These are phyloP conservation scores for Dolichallabes microphthalmus DNA, from an alignment of 2,113 vertebrate species.

Conservation along the genomic window DNA sequence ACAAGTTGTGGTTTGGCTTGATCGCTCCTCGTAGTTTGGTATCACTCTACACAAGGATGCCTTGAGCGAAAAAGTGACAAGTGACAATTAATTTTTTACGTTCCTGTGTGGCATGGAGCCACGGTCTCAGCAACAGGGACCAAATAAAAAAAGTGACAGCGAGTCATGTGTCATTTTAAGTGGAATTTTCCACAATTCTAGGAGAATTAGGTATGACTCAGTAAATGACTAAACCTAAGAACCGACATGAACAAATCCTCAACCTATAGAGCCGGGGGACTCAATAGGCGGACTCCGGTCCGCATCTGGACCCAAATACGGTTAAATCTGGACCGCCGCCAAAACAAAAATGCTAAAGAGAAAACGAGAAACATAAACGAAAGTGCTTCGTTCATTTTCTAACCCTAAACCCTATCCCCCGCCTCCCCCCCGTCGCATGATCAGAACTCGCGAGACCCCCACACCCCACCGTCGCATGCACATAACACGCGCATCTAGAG, in stretches of 20 bases:
- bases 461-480: too few species aligned
- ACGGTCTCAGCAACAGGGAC: not conserved
- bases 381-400: too few species aligned
- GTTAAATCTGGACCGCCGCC: too few species aligned
- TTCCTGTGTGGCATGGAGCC: not conserved
- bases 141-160: not conserved
- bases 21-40: not conserved
- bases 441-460: too few species aligned
- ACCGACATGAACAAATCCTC: not conserved
- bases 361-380: too few species aligned
- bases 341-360: too few species aligned
- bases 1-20: too few species aligned
- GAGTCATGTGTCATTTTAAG: not conserved
- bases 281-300: too few species aligned
- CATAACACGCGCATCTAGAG: too few species aligned
- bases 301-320: too few species aligned
- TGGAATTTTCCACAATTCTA: not conserved
- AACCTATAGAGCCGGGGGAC: not conserved
- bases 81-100: not conserved
- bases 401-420: too few species aligned
- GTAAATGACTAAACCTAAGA: not conserved
- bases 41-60: not conserved
- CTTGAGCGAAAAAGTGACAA: not conserved
- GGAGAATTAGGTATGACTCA: not conserved
- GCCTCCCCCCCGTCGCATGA: too few species aligned